Percentiles rank a stretch among this genome's conserved stretches.
Evolutionary conservation across 2,888 invertebrate genomes (phyloP).

Genomic region (Cheilosia urbana): DNA sequence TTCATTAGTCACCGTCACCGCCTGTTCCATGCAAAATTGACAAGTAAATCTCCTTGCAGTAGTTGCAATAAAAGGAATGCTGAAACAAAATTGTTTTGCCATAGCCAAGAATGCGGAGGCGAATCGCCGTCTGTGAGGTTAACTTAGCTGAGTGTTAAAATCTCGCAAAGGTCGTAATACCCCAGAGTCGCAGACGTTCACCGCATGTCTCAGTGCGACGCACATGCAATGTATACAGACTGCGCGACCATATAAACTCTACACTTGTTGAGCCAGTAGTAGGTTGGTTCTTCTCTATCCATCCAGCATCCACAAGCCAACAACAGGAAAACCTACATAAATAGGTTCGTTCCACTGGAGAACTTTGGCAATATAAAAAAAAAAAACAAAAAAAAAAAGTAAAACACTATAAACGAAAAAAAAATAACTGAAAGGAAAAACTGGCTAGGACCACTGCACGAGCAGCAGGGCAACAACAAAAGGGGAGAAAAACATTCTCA

Average conservation of each 20-base stretch:
- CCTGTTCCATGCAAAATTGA: background rate
- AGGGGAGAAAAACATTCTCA: conserved; percentile 48
- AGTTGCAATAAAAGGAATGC: conserved; percentile 8
- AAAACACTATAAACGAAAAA: background rate
- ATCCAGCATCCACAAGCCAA: conserved; percentile 12
- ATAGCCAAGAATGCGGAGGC: conserved; percentile 69
- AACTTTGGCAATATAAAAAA: conserved; percentile 48
- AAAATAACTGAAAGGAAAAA: conserved; percentile 57
- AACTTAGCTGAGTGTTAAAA: conserved; percentile 65
- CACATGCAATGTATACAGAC: conserved; percentile 9
- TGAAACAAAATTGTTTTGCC: conserved; percentile 26
- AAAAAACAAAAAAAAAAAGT: conserved; percentile 4
- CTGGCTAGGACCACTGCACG: conserved; percentile 19
- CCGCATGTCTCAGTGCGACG: conserved; percentile 6
- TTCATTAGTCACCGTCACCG: no score
- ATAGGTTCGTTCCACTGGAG: conserved; percentile 57
- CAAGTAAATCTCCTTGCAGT: conserved; percentile 18
- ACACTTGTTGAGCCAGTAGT: conserved; percentile 67
- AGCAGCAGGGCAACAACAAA: background rate
- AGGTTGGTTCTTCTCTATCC: conserved; percentile 4
- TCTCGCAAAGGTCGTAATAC: conserved; percentile 69
- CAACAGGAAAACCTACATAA: conserved; percentile 64
- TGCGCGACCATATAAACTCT: conserved; percentile 15
- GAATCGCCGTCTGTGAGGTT: conserved; percentile 65
- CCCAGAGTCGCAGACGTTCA: conserved; percentile 60